Percentiles rank a stretch among this genome's conserved stretches.
These are phyloP conservation scores for Cataglyphis altisquamis DNA, from an alignment of 2,888 invertebrate species.

Conservation along the genomic window DNA sequence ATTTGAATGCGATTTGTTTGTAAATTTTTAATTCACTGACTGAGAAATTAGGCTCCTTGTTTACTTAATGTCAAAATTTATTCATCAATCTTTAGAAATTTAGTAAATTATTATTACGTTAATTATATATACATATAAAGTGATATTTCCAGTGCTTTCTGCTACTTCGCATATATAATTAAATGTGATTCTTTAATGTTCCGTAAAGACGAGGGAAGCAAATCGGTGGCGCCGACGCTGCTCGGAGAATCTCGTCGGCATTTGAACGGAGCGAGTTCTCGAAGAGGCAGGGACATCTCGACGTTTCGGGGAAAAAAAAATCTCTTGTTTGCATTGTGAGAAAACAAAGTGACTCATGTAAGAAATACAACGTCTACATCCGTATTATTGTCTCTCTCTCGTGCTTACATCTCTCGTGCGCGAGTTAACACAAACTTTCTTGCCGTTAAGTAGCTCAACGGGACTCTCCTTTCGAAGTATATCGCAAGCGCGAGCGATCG, in stretches of 20 bases:
- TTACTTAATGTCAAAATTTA: not conserved
- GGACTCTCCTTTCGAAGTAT: not conserved
- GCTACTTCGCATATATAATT: not conserved
- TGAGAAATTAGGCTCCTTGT: not conserved
- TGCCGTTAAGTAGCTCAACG: conserved; percentile 7
- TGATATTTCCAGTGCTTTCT: conserved; percentile 41
- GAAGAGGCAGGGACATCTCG: conserved; percentile 8
- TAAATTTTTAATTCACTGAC: not conserved
- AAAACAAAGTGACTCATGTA: conserved; percentile 39
- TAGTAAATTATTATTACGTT: not conserved
- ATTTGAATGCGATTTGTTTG: conserved; percentile 61
- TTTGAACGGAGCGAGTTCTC: conserved; percentile 21
- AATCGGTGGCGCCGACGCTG: not conserved
- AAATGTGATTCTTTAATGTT: not conserved
- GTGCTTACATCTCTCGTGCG: conserved; percentile 21
- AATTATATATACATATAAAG: not conserved
- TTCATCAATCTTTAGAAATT: not conserved
- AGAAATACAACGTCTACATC: conserved; percentile 30
- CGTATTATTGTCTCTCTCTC: not conserved
- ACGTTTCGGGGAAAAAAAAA: not conserved
- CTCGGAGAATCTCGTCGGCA: conserved; percentile 23
- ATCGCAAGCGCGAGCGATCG: not conserved
- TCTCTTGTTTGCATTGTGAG: conserved; percentile 11
- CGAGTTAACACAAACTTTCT: conserved; percentile 11
- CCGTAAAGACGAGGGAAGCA: no score